Base-by-base conservation (phyloP, 1,140 invertebrate species). In the Heliconius himera region DNA sequence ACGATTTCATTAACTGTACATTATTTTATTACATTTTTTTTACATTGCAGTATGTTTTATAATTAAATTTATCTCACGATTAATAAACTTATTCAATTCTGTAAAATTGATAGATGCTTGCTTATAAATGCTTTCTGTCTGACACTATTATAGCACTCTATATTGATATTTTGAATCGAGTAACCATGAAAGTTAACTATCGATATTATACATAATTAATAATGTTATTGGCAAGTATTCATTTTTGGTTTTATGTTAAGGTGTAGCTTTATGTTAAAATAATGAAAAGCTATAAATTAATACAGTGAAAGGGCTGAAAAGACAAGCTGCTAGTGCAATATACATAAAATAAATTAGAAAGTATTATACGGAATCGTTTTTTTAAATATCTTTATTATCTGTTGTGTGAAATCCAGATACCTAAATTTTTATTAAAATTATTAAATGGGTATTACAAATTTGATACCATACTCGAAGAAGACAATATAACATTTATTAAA, bases 21-120 rank as follows among this genome's bases (percentile, higher is more conserved):
- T 26, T 29, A 16, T 29, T 66, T 22, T 66, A 11, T 66, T 60
- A 60, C 54, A n/a, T n/a, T 60, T 26, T 60, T 60, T 22, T 3
- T 22, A 9, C 60, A 66, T 66, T 29, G 26, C 26, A 66, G 26
- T 66, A 26, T 66, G 16, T 16, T 5, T 26, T 60, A 26, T 22
- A 66, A 66, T 29, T 22, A 66, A 66, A 46, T 13, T n/a, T 38
- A 70, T 36, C 26, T 20, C 22, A 76, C 60, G 22, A 70, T 70
- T 70, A 26, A 49, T 36, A 26, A 76, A 70, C 29, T 76, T 76
- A 66, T 76, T 36, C 56, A 76, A 46, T 76, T 76, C 38, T 46
- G 56, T 49, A 76, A 75, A 76, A 70, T 36, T 74, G 74, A 75
- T 66, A 70, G 74, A 70, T 70, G 74, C 74, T 70, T n/a, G 9